phyloP scores from a whole-genome alignment of 2,888 invertebrate genomes.

The Caradrina kadenii region DNA sequence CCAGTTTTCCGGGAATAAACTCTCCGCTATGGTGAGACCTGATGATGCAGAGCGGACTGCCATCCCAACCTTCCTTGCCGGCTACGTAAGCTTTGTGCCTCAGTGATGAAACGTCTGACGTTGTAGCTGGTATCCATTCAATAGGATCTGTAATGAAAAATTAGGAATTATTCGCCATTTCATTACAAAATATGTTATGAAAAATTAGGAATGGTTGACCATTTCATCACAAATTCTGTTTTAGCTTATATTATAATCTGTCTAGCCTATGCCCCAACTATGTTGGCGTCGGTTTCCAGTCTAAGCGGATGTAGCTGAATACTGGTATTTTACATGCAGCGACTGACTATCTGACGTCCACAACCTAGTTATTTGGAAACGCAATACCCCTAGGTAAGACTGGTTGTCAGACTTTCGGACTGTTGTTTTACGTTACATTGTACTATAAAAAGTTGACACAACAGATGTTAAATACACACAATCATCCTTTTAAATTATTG shows the following conservation, averaged over 20 bases:
- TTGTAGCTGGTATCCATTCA: conserved; percentile 81
- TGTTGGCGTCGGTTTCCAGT: too few species aligned
- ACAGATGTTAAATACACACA: background rate
- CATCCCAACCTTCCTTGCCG: conserved; percentile 86
- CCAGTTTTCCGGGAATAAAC: conserved; percentile 84
- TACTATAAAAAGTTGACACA: background rate
- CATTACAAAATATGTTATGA: too few species aligned
- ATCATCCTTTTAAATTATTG: background rate
- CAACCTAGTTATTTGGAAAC: too few species aligned
- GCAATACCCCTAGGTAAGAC: too few species aligned
- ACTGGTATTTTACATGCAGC: too few species aligned
- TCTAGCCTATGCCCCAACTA: too few species aligned
- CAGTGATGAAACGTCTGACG: conserved; percentile 71
- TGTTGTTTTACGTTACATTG: too few species aligned
- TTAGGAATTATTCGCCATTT: background rate
- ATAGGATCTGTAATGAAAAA: conserved; percentile 66
- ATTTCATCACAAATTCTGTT: background rate
- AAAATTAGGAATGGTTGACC: too few species aligned
- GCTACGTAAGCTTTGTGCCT: conserved; percentile 79
- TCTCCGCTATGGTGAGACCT: conserved; percentile 84
- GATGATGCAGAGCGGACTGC: conserved; percentile 85
- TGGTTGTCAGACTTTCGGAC: too few species aligned
- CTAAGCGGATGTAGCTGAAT: too few species aligned
- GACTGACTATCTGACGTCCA: too few species aligned
- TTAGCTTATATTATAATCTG: background rate